These are phyloP conservation scores for Alviniconcha strummeri DNA, from an alignment of 2,888 invertebrate genomes.

Conservation along the genomic window DNA sequence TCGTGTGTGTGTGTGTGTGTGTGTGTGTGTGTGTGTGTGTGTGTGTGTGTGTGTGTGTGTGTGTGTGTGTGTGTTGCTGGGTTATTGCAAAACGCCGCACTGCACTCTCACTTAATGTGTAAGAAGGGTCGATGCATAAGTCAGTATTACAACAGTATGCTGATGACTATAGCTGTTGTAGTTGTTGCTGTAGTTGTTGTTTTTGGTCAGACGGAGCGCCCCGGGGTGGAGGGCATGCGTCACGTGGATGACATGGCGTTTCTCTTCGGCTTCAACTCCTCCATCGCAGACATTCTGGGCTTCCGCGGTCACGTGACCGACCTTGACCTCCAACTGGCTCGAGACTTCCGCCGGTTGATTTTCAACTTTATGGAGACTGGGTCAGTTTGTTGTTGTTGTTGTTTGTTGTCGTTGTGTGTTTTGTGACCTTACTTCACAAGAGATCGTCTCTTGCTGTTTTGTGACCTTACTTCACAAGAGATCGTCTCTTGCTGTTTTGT, in stretches of 20 bases:
- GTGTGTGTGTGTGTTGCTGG: not conserved
- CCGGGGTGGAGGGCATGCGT: not conserved
- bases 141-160: no score
- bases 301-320: slow-evolving; percentile 9
- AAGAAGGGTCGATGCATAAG: no score
- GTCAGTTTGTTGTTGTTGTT: not conserved
- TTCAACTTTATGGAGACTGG: slow-evolving; percentile 24
- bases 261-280: slow-evolving; percentile 17
- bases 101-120: no score
- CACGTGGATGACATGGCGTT: slow-evolving; percentile 22
- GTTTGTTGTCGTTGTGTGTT: not conserved
- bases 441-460: no score
- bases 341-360: slow-evolving; percentile 15
- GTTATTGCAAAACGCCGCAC: no score
- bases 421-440: not conserved
- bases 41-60: slow-evolving; percentile 4
- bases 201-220: slow-evolving; percentile 10
- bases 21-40: not conserved
- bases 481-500: not conserved
- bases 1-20: not conserved
- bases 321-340: slow-evolving; percentile 17
- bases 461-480: not conserved
- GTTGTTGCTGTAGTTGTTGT: not conserved
- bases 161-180: no score
- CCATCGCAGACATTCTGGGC: not conserved